Conservation (phyloP, 2,113 vertebrate genomes). For the Hemicordylus capensis region DNA sequence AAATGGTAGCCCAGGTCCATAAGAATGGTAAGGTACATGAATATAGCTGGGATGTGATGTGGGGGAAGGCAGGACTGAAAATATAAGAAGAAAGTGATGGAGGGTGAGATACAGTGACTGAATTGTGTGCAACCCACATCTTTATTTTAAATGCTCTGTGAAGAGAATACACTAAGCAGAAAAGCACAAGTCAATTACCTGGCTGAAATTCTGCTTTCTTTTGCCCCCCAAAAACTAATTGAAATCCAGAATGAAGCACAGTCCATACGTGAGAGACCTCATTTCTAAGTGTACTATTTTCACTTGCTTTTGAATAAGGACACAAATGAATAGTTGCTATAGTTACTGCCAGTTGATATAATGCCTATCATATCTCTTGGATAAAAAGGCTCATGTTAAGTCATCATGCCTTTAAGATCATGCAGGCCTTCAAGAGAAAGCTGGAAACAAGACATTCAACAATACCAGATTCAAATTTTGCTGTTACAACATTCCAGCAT, state of each 20-base stretch:
- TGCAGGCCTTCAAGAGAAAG: constrained; percentile 32
- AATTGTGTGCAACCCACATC: not conserved
- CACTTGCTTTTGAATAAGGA: constrained; percentile 5
- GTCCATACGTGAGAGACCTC: constrained; percentile 21
- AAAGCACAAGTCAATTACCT: rapidly evolving
- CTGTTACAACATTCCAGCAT: constrained; percentile 18
- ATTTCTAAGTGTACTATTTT: not conserved
- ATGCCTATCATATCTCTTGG: constrained; percentile 12
- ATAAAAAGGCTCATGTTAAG: constrained; percentile 34
- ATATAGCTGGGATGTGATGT: not conserved
- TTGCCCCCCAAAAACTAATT: not conserved
- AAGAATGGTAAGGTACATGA: not conserved
- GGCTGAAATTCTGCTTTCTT: not conserved
- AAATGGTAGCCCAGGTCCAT: not conserved
- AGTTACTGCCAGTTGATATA: constrained; percentile 52
- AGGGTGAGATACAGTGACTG: not conserved
- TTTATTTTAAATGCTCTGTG: not conserved
- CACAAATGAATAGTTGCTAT: constrained; percentile 49
- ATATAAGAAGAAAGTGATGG: not conserved
- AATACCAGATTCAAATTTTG: constrained; percentile 19
- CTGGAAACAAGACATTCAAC: constrained; percentile 49
- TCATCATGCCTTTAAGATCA: constrained; percentile 26
- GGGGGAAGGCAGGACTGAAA: not conserved
- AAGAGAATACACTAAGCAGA: rapidly evolving
- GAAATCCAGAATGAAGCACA: not conserved